Percentiles rank a stretch among this genome's conserved stretches.
Evolutionary conservation across 2,113 vertebrate genomes (phyloP).

Genomic region (Delphinus delphis): DNA sequence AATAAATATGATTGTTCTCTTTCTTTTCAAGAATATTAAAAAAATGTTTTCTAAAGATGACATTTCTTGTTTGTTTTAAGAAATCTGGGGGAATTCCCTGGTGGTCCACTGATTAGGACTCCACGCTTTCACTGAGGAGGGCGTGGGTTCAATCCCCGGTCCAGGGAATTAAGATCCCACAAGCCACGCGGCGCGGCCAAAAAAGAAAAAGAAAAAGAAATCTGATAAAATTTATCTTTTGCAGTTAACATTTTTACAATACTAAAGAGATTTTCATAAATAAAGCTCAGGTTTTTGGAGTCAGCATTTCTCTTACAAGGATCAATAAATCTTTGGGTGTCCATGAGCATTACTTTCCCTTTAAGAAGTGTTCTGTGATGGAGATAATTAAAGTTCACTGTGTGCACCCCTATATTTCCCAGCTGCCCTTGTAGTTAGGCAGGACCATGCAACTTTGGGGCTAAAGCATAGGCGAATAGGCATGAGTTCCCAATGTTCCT

Average conservation of each 20-base stretch:
- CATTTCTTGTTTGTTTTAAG: neutral
- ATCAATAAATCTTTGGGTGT: neutral
- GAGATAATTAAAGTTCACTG: neutral
- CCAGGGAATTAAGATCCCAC: neutral
- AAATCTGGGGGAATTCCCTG: neutral
- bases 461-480: neutral
- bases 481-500: neutral
- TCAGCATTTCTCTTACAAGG: neutral
- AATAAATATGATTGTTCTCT: neutral
- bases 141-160: neutral
- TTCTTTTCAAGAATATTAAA: neutral
- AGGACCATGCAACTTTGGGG: neutral
- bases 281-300: neutral
- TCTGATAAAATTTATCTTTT: neutral
- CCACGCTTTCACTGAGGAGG: neutral
- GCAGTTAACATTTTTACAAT: neutral
- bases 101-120: neutral
- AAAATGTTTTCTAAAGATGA: neutral
- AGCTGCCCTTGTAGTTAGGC: neutral
- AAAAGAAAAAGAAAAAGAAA: neutral
- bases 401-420: neutral
- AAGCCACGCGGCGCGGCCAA: rapidly evolving
- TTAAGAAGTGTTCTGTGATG: neutral
- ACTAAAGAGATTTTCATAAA: neutral
- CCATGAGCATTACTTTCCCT: neutral